Conservation (phyloP, 2,888 invertebrate species). For the Piscicola geometra region DNA sequence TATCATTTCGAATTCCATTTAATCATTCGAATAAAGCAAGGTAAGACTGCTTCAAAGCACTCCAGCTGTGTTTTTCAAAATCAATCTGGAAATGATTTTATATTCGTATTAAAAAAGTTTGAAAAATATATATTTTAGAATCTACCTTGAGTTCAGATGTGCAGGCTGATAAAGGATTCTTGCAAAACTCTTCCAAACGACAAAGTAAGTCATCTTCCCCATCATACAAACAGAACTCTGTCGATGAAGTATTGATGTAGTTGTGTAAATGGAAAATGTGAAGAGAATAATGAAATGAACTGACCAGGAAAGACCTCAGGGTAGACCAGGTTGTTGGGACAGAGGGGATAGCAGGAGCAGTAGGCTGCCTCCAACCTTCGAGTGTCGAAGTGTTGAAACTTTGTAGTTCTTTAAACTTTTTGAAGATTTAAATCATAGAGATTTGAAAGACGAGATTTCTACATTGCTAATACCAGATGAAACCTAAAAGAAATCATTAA, state of each 20-base stretch:
- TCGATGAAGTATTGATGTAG: background rate
- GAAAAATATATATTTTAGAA: background rate
- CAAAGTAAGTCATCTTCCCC: constrained; percentile 3
- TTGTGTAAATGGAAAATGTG: too few relatives aligned
- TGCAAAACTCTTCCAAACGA: constrained; percentile 21
- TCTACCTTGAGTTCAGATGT: background rate
- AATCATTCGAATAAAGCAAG: constrained; percentile 7
- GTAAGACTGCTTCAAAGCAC: constrained; percentile 7
- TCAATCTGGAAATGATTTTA: constrained; percentile 14
- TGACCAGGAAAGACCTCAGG: constrained; percentile 66
- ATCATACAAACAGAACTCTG: constrained; percentile 13
- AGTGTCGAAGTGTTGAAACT: background rate
- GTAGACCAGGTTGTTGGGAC: constrained; percentile 67
- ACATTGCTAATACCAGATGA: too few relatives aligned
- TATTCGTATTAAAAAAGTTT: background rate
- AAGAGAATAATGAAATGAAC: background rate
- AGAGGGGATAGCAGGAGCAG: constrained; percentile 68
- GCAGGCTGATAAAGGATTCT: constrained; percentile 5
- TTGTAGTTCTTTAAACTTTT: too few relatives aligned
- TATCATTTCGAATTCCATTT: too few relatives aligned
- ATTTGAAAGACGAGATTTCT: too few relatives aligned
- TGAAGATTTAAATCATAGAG: too few relatives aligned
- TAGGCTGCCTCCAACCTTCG: constrained; percentile 67
- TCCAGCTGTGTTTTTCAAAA: constrained; percentile 28
- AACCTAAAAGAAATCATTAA: too few relatives aligned